Percentiles rank a stretch among this genome's conserved stretches.
Evolutionary conservation across 2,888 invertebrate genomes (phyloP).

Genomic region (Microplitis deprimator): DNA sequence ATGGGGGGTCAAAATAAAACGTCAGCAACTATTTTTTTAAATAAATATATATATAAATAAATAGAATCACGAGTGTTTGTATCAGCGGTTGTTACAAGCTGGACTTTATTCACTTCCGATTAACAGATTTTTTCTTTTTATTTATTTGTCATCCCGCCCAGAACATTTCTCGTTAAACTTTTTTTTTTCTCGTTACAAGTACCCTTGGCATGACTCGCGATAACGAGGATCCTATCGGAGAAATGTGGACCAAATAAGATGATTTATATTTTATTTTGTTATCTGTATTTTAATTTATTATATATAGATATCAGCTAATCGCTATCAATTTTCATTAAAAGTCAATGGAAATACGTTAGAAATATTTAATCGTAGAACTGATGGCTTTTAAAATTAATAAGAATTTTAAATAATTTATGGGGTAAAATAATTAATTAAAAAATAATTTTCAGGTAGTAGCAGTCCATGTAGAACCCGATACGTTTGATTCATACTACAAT

Average conservation of each 20-base stretch:
- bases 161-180: background rate
- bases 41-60: slow-evolving; percentile 34
- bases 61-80: slow-evolving; percentile 16
- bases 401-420: too few relatives aligned
- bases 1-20: slow-evolving; percentile 34
- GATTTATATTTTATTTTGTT: slow-evolving; percentile 14
- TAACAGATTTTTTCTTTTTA: slow-evolving; percentile 32
- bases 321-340: background rate
- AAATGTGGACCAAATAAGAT: background rate
- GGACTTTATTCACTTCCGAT: slow-evolving; percentile 56
- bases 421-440: background rate
- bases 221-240: background rate
- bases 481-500: slow-evolving; percentile 91
- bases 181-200: slow-evolving; percentile 8
- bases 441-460: slow-evolving; percentile 79
- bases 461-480: slow-evolving; percentile 81
- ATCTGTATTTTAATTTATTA: background rate
- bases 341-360: background rate
- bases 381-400: too few relatives aligned
- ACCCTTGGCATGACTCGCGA: slow-evolving; percentile 9
- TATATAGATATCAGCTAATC: background rate
- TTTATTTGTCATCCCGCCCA: slow-evolving; percentile 29
- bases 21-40: background rate
- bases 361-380: background rate
- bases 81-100: slow-evolving; percentile 41